Conservation (phyloP, 2,888 invertebrate genomes). For the Hymenopus coronatus region DNA sequence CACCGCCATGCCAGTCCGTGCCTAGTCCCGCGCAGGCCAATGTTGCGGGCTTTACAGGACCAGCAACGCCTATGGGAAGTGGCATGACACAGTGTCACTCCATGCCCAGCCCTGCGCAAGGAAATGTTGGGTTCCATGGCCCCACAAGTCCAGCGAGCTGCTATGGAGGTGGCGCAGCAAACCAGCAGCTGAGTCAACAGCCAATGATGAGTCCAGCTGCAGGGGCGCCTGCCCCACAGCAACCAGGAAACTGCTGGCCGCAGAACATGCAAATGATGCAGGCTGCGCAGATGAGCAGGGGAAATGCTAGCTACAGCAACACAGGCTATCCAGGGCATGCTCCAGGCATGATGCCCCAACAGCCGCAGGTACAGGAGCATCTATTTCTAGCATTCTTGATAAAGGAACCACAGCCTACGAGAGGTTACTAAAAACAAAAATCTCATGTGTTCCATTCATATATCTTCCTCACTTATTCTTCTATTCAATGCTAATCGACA, state of each 20-base stretch:
- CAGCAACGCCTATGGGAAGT: constrained; percentile 15
- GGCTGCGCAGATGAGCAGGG: constrained; percentile 28
- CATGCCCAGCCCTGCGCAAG: constrained; percentile 39
- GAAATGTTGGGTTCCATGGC: constrained; percentile 35
- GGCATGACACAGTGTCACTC: constrained; percentile 26
- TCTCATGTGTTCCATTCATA: too few relatives aligned
- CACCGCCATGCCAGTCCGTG: constrained; percentile 5
- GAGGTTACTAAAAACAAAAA: too few relatives aligned
- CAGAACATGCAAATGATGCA: constrained; percentile 22
- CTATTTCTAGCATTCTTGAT: too few relatives aligned
- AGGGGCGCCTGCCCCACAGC: constrained; percentile 38
- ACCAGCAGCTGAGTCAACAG: constrained; percentile 30
- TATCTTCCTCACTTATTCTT: too few relatives aligned
- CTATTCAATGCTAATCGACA: too few relatives aligned
- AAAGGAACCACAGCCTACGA: too few relatives aligned
- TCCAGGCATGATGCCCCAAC: neutral
- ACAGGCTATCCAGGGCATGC: neutral
- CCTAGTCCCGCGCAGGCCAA: constrained; percentile 40
- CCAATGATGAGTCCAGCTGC: constrained; percentile 39
- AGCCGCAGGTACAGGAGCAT: neutral
- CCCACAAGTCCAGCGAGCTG: constrained; percentile 30
- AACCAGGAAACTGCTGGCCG: constrained; percentile 17
- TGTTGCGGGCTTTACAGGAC: constrained; percentile 33
- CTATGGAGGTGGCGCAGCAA: constrained; percentile 2
- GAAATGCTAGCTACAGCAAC: neutral